Conservation (phyloP, 1,140 invertebrate genomes). For the Pachypsylla venusta region DNA sequence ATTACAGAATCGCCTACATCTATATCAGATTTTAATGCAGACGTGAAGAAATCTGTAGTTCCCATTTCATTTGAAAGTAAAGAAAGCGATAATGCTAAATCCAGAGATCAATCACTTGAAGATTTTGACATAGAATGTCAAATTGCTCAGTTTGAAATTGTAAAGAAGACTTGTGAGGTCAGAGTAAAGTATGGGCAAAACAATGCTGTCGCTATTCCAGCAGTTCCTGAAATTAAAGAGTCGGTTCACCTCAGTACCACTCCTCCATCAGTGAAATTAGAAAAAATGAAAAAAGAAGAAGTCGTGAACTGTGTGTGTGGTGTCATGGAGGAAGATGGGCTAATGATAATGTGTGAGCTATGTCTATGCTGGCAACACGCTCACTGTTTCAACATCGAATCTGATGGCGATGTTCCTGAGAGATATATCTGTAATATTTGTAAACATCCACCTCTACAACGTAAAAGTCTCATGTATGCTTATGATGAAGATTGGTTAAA, state of each 20-base stretch:
- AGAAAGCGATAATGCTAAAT: not conserved
- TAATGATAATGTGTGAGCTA: constrained; percentile 84
- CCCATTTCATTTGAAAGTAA: not conserved
- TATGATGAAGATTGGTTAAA: constrained; percentile 80
- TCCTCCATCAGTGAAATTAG: constrained; percentile 8
- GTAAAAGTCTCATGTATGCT: constrained; percentile 51
- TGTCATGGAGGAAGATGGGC: constrained; percentile 70
- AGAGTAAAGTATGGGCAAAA: not conserved
- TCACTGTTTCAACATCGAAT: constrained; percentile 65
- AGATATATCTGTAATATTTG: constrained; percentile 83
- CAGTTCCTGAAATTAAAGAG: not conserved
- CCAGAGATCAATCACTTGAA: not conserved
- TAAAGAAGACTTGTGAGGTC: not conserved
- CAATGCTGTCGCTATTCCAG: not conserved
- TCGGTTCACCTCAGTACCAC: not conserved
- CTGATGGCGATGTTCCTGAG: constrained; percentile 66
- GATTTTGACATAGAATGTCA: not conserved
- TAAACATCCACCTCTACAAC: constrained; percentile 52
- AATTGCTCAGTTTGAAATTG: not conserved
- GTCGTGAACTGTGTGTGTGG: constrained; percentile 77
- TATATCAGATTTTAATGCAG: not conserved
- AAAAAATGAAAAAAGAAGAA: constrained; percentile 40
- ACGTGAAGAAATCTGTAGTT: not conserved
- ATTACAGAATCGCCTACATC: not conserved
- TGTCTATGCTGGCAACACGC: constrained; percentile 92